These are phyloP conservation scores for Prostheceraeus crozeri DNA, from an alignment of 2,888 invertebrate species.

Conservation along the genomic window DNA sequence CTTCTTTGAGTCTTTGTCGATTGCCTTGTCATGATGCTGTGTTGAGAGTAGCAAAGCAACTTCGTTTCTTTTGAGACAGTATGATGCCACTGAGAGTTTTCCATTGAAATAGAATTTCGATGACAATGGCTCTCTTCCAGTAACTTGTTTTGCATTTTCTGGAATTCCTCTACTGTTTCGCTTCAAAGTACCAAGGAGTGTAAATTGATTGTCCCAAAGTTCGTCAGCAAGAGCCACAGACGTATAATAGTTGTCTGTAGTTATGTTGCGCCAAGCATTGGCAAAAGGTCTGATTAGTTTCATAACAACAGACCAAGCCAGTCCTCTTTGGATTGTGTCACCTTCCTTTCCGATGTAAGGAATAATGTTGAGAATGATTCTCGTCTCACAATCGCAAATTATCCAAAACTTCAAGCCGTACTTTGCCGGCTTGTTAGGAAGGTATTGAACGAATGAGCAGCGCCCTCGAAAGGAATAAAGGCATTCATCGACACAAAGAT, in stretches of 20 bases:
- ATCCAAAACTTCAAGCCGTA: slow-evolving; percentile 3
- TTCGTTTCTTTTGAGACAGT: slow-evolving; percentile 19
- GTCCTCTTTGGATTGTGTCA: slow-evolving; percentile 14
- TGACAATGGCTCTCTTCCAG: slow-evolving; percentile 1
- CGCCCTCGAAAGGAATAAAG: slow-evolving; percentile 11
- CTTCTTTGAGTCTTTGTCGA: slow-evolving; percentile 15
- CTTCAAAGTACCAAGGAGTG: slow-evolving; percentile 16
- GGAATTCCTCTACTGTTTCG: slow-evolving; percentile 18
- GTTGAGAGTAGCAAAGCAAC: slow-evolving; percentile 9
- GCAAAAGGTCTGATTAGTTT: background rate
- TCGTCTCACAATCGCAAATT: slow-evolving; percentile 22
- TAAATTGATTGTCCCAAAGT: slow-evolving; percentile 1
- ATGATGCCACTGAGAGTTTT: slow-evolving; percentile 12
- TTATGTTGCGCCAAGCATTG: slow-evolving; percentile 17
- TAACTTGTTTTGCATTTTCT: slow-evolving; percentile 7
- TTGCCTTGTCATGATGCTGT: slow-evolving; percentile 18
- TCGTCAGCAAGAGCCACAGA: slow-evolving; percentile 14
- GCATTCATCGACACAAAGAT: slow-evolving; percentile 22
- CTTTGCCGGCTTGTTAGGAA: slow-evolving; percentile 7
- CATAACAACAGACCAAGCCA: slow-evolving; percentile 14
- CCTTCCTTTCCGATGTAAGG: slow-evolving; percentile 16
- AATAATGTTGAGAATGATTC: slow-evolving; percentile 23
- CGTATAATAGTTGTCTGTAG: slow-evolving; percentile 21
- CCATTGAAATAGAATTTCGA: slow-evolving; percentile 25
- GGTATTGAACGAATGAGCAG: slow-evolving; percentile 11